Evolutionary conservation across 2,113 vertebrate species (phyloP).

Genomic region (Ptilorrhoa leucosticta): DNA sequence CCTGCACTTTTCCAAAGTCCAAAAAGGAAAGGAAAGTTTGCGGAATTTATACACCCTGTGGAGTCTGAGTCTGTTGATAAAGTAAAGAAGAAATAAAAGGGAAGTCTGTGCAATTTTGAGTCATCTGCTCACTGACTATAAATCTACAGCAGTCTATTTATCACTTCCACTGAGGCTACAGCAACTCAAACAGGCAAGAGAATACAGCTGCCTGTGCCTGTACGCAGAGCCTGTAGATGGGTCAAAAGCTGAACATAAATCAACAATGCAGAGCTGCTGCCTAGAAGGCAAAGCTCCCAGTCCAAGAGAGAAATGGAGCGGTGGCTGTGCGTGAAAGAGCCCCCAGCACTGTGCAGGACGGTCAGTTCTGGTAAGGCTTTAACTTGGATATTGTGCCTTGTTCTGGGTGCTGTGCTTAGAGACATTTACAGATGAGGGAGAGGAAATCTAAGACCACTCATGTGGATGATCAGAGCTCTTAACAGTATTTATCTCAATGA

Average conservation of each 20-base stretch:
- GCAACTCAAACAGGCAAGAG: neutral
- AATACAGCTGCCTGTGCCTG: neutral
- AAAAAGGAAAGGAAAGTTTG: neutral
- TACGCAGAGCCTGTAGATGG: neutral
- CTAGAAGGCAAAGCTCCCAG: neutral
- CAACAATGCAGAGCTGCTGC: neutral
- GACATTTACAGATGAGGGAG: neutral
- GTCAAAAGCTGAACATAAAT: neutral
- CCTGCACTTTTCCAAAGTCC: neutral
- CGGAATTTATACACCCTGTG: neutral
- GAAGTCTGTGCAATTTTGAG: neutral
- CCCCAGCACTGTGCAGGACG: accelerated
- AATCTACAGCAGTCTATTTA: slow-evolving; percentile 7
- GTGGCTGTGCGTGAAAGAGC: accelerated
- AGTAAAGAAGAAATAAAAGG: slow-evolving; percentile 6
- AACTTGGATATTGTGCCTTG: neutral
- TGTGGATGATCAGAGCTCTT: neutral
- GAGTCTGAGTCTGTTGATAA: slow-evolving; percentile 5
- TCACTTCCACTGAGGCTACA: neutral
- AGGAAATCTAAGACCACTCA: neutral
- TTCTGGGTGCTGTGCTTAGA: neutral
- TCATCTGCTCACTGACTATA: slow-evolving; percentile 23
- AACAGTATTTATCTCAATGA: neutral
- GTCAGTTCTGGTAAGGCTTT: neutral
- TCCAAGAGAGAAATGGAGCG: accelerated